These are phyloP conservation scores for Holacanthella duospinosa DNA, from an alignment of 2,888 invertebrate species.

Conservation along the genomic window DNA sequence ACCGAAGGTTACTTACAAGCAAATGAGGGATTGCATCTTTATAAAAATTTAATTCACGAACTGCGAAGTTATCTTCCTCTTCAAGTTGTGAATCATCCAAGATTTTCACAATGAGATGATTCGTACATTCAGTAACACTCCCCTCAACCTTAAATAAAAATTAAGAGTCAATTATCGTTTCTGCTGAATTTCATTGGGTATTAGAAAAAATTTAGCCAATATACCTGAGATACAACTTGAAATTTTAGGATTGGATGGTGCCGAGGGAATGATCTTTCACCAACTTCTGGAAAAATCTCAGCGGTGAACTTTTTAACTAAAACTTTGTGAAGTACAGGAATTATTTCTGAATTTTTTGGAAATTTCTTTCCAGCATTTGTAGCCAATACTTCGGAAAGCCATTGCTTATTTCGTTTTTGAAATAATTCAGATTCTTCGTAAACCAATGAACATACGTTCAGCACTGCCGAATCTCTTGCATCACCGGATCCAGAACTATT, in stretches of 20 bases:
- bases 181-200: too few species aligned
- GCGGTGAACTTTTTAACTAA: neutral
- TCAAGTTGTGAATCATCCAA: neutral
- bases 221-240: neutral
- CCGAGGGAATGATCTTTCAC: neutral
- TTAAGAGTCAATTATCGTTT: neutral
- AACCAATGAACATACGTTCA: neutral
- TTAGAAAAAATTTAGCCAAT: too few species aligned
- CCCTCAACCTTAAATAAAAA: neutral
- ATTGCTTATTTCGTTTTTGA: neutral
- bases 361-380: neutral
- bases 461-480: neutral
- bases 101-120: neutral
- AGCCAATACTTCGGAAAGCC: neutral
- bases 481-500: neutral
- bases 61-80: neutral
- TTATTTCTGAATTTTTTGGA: neutral
- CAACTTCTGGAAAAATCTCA: neutral
- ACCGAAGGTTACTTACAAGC: neutral
- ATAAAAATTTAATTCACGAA: slow-evolving; percentile 23
- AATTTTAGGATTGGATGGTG: neutral
- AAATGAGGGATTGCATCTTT: slow-evolving; percentile 34
- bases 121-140: neutral
- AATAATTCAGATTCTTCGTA: neutral
- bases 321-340: neutral